Percentiles rank a stretch among this genome's conserved stretches.
Conservation (phyloP, 2,888 invertebrate species). For the Norana najaformis region DNA sequence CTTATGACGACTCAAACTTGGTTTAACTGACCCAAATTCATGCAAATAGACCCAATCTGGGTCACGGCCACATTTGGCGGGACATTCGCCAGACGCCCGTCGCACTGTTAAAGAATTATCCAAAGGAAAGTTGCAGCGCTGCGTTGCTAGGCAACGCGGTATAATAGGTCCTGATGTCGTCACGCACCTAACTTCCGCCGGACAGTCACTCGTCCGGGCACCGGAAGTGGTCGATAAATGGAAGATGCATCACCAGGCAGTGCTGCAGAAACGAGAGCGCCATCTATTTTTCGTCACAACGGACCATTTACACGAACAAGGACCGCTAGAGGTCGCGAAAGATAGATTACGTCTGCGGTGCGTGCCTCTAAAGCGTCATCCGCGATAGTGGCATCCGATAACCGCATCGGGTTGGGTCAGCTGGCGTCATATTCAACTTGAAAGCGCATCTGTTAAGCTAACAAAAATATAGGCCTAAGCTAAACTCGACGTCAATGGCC, state of each 20-base stretch:
- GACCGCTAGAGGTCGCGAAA: background rate
- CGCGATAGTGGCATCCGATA: background rate
- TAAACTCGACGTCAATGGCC: background rate
- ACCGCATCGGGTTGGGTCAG: background rate
- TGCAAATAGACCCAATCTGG: background rate
- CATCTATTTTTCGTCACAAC: background rate
- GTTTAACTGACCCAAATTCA: background rate
- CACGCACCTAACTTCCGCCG: constrained; percentile 6
- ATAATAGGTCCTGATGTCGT: background rate
- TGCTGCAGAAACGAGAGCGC: background rate
- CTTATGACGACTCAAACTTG: background rate
- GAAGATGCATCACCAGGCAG: background rate
- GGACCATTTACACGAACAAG: constrained; percentile 2
- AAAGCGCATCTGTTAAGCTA: background rate
- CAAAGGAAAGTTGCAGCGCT: background rate
- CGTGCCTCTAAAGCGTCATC: no score
- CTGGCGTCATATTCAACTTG: background rate
- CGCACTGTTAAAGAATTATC: background rate
- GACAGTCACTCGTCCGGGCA: background rate
- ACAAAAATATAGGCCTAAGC: no score
- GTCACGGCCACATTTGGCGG: background rate
- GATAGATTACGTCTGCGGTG: background rate
- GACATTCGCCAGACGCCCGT: background rate
- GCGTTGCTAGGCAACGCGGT: no score
- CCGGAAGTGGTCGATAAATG: constrained; percentile 1